phyloP scores from a whole-genome alignment of 2,113 vertebrate genomes.

The Nibea coibor region DNA sequence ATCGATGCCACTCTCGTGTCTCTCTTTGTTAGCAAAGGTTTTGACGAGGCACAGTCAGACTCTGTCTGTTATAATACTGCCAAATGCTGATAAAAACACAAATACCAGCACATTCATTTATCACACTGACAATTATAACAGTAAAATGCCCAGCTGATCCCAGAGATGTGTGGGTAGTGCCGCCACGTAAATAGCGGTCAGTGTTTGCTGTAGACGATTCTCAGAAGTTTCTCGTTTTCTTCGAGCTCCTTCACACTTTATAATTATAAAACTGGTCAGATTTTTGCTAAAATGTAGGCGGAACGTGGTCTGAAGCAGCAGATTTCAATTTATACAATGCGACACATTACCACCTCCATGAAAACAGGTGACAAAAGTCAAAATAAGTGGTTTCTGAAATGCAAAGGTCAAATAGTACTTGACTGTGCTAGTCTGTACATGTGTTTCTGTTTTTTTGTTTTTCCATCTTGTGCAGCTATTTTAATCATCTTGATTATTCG shows the following conservation, averaged over 20 bases:
- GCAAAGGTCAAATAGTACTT: neutral
- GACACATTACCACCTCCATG: neutral
- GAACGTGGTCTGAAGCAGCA: too few relatives aligned
- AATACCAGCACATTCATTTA: neutral
- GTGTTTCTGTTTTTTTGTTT: constrained; percentile 16
- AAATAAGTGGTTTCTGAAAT: neutral
- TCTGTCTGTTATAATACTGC: too few relatives aligned
- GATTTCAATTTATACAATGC: neutral
- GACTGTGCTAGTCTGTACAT: neutral
- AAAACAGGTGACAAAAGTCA: neutral
- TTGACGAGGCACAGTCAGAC: too few relatives aligned
- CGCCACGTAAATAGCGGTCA: neutral
- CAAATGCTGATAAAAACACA: neutral
- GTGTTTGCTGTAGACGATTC: neutral
- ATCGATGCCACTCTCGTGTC: too few relatives aligned
- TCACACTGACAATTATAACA: neutral
- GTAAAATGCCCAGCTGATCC: neutral
- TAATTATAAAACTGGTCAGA: neutral
- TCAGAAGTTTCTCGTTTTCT: neutral
- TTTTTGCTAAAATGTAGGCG: neutral
- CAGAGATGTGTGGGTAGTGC: neutral
- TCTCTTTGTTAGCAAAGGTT: too few relatives aligned
- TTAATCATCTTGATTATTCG: constrained; percentile 12
- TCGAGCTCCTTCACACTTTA: neutral
- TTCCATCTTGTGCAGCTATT: neutral